Evolutionary conservation across 2,888 invertebrate genomes (phyloP), one percentile per base, ranked within the genome.

Genomic region (Sabatieria punctata): DNA sequence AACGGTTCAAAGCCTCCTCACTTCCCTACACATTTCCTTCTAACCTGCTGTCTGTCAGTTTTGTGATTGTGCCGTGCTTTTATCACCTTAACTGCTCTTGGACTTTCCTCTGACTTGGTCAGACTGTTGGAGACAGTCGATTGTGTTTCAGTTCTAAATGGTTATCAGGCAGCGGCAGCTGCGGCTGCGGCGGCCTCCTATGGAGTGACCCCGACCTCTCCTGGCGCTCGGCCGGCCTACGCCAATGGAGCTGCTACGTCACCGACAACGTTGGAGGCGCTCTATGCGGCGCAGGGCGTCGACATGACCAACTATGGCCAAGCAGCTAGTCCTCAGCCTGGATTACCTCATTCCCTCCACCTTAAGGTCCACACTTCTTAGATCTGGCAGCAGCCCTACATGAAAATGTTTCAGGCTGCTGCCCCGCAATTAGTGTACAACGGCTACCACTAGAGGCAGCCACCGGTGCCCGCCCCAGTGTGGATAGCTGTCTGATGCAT

Each of bases 291-390:
- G 11, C 40, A 24, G 8, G 27, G 27, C 15, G 22, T 30, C 6
- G 46, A 46, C 24, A 19, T 41, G 21, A 30, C 46, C 11, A 30
- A 40, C 22, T 46, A 30, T 24, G 19, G 40, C 13, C 41, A 38
- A 19, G 41, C 46, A 3, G 26, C 21, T 19, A 41, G 46, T 36
- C 41, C 46, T 4, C 37, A 38, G 18, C 18, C 45, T 15, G 6
- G 37, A 27, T 6, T 39, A n/a, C 46, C 40, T 41, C 30, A 30
- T 30, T 11, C 8, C 30, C 30, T 19, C 25, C 43, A 26, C 42
- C 22, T 38, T 18, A 30, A 30, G 30, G 30, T 30, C 8, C 30
- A 15, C n/a, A n/a, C n/a, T n/a, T n/a, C n/a, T n/a, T n/a, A n/a
- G n/a, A n/a, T n/a, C n/a, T n/a, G n/a, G n/a, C n/a, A n/a, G n/a